Percentiles rank a stretch among this genome's conserved stretches.
Evolutionary conservation across 2,888 invertebrate genomes (phyloP).

Genomic region (Allolobophora icterica): DNA sequence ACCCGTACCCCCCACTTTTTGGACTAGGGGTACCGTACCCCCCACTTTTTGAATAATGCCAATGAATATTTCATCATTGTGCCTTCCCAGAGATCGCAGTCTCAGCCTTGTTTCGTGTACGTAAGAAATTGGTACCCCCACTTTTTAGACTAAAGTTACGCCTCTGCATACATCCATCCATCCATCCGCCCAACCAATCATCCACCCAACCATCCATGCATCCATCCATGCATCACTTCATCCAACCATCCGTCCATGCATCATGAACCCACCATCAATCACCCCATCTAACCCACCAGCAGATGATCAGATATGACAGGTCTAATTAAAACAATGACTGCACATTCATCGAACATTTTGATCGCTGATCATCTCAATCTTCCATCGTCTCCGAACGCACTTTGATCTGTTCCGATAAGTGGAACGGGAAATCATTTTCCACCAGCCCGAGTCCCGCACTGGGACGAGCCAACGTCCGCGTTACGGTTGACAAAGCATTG

Average conservation of each 20-base stretch:
- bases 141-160: no score
- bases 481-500: neutral
- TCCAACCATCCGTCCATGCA: no score
- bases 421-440: neutral
- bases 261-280: neutral
- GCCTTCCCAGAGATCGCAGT: no score
- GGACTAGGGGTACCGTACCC: no score
- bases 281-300: neutral
- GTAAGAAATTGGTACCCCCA: no score
- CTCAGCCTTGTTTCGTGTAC: no score
- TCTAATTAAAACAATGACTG: neutral
- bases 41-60: no score
- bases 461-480: neutral
- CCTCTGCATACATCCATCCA: neutral
- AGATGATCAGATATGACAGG: neutral
- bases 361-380: neutral
- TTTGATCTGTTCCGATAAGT: slow-evolving; percentile 14
- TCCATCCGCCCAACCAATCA: no score
- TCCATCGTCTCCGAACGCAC: no score
- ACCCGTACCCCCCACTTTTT: no score
- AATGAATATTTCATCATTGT: no score
- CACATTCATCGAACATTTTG: neutral
- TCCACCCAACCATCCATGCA: no score
- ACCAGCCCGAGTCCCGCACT: neutral
- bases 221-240: neutral